These are phyloP conservation scores for Parelbella ahira DNA, from an alignment of 2,888 invertebrate genomes.

Conservation along the genomic window DNA sequence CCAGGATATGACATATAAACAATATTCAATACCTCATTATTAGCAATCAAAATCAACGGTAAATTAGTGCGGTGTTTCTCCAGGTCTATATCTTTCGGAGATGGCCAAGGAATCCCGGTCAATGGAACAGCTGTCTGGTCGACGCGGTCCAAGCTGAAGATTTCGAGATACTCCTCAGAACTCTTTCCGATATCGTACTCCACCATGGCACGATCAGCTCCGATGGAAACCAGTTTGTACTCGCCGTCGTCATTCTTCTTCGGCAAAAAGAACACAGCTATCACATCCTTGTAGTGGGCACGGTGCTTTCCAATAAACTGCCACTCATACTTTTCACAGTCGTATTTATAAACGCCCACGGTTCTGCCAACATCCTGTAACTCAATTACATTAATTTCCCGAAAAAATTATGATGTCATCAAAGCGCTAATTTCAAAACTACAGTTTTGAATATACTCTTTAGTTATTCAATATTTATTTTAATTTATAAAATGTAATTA, in stretches of 20 bases:
- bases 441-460: too few relatives aligned
- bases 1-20: too few relatives aligned
- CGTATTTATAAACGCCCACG: conserved; percentile 72
- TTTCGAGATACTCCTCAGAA: conserved; percentile 56
- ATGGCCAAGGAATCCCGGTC: conserved; percentile 61
- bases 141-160: conserved; percentile 76
- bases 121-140: conserved; percentile 83
- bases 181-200: conserved; percentile 80
- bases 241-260: conserved; percentile 46
- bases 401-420: too few relatives aligned
- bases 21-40: conserved; percentile 85
- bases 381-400: too few relatives aligned
- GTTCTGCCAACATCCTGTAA: conserved; percentile 76
- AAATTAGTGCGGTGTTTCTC: conserved; percentile 43
- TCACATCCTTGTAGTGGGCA: conserved; percentile 81
- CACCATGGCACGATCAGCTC: conserved; percentile 79
- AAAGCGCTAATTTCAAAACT: too few relatives aligned
- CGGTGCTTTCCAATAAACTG: conserved; percentile 80
- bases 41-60: conserved; percentile 78
- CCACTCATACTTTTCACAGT: conserved; percentile 63
- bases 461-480: background rate
- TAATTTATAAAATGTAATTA: background rate
- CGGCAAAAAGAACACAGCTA: conserved; percentile 77
- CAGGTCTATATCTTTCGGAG: conserved; percentile 41
- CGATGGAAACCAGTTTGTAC: conserved; percentile 79